Evolutionary conservation across 2,797 vertebrate genomes (phyloP).

Genomic region (Gambusia yucatana): DNA sequence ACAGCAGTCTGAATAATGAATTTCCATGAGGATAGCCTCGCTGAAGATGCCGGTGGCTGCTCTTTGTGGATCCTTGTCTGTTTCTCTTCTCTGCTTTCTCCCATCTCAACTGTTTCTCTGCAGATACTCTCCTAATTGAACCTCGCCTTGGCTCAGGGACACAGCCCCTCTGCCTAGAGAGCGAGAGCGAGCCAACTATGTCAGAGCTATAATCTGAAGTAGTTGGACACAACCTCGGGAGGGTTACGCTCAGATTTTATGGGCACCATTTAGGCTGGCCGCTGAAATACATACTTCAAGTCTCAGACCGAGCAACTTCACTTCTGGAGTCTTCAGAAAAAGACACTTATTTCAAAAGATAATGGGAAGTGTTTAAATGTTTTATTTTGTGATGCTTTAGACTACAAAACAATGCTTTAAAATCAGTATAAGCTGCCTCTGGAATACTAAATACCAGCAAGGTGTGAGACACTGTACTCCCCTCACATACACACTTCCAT

Average conservation of each 20-base stretch:
- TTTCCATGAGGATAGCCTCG: constrained; percentile 31
- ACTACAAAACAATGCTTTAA: constrained; percentile 8
- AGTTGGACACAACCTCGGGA: constrained; percentile 17
- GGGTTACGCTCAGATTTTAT: constrained; percentile 24
- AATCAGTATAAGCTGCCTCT: constrained; percentile 22
- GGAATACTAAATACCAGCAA: constrained; percentile 40
- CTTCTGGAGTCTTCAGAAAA: background rate
- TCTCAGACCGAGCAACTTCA: constrained; percentile 2
- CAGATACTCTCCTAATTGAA: constrained; percentile 50
- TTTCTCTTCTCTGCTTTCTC: constrained; percentile 1
- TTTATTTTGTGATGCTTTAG: background rate
- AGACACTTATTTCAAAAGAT: constrained; percentile 8
- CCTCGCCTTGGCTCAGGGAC: constrained; percentile 51
- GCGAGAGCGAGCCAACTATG: constrained; percentile 27
- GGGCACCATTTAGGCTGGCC: constrained; percentile 12
- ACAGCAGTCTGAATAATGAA: constrained; percentile 50
- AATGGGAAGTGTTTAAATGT: background rate
- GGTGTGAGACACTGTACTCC: constrained; percentile 16
- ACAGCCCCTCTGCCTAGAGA: constrained; percentile 33
- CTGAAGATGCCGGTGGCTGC: constrained; percentile 17
- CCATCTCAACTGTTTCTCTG: constrained; percentile 28
- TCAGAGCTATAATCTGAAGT: constrained; percentile 49
- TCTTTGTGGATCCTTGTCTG: constrained; percentile 24
- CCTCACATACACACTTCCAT: constrained; percentile 7
- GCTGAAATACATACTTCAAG: constrained; percentile 7